phyloP scores from a whole-genome alignment of 2,113 vertebrate genomes.

The Picathartes gymnocephalus region DNA sequence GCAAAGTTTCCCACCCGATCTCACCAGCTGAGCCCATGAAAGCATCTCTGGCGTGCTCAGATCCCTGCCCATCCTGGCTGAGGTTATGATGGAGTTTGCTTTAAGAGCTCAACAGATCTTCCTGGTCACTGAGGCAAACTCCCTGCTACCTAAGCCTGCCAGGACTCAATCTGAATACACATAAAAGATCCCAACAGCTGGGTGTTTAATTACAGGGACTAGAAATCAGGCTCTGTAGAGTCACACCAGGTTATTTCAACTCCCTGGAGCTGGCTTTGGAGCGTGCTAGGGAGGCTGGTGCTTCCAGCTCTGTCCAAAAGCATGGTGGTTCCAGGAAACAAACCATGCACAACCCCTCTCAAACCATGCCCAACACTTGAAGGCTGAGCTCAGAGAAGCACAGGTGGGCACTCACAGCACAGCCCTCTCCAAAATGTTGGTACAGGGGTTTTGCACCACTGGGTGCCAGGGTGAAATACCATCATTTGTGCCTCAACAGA shows the following conservation, averaged over 20 bases:
- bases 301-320: background rate
- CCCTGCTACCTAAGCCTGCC: background rate
- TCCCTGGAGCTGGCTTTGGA: background rate
- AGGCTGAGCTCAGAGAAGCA: background rate
- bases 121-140: background rate
- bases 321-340: background rate
- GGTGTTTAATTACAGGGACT: slow-evolving; percentile 21
- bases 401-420: background rate
- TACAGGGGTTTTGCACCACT: background rate
- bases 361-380: background rate
- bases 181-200: slow-evolving; percentile 21
- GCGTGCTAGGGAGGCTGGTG: background rate
- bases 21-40: background rate
- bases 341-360: background rate
- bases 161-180: background rate
- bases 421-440: background rate
- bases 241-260: slow-evolving; percentile 10
- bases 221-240: background rate
- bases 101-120: background rate
- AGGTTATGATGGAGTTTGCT: background rate
- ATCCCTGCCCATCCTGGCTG: background rate
- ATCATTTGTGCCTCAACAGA: background rate
- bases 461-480: background rate
- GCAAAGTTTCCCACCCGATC: background rate
- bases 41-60: background rate